Evolutionary conservation across 2,888 invertebrate genomes (phyloP).

Genomic region (Rapana venosa): DNA sequence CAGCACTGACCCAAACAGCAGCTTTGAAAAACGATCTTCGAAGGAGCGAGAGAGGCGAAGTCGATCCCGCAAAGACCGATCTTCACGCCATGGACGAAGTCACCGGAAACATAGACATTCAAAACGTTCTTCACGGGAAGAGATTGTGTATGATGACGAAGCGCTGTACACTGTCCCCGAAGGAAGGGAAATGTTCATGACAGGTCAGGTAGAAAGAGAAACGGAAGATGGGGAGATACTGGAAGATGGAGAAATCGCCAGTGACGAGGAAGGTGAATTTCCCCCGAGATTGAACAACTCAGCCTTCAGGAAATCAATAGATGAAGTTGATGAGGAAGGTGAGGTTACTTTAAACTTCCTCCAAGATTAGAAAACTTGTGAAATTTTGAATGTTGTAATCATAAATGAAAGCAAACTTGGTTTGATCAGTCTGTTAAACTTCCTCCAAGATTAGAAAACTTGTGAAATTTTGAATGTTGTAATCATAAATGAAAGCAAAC

Average conservation of each 20-base stretch:
- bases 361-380: no score
- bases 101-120: conserved; percentile 39
- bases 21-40: conserved; percentile 27
- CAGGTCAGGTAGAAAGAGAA: conserved; percentile 49
- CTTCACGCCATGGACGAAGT: conserved; percentile 4
- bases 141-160: conserved; percentile 31
- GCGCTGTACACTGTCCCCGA: not conserved
- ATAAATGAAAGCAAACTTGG: no score
- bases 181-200: no score
- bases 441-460: no score
- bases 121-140: conserved; percentile 28
- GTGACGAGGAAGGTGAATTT: conserved; percentile 55
- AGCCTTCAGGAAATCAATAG: not conserved
- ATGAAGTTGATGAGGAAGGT: conserved; percentile 13
- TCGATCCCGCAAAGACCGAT: not conserved
- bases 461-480: no score
- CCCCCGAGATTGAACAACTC: no score
- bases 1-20: not conserved
- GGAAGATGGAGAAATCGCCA: conserved; percentile 71
- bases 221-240: conserved; percentile 70
- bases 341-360: not conserved
- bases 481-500: no score
- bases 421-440: no score
- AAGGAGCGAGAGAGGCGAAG: conserved; percentile 10
- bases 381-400: no score